Conservation (phyloP, 1,140 invertebrate genomes). For the Oncopodura yosiiana region DNA sequence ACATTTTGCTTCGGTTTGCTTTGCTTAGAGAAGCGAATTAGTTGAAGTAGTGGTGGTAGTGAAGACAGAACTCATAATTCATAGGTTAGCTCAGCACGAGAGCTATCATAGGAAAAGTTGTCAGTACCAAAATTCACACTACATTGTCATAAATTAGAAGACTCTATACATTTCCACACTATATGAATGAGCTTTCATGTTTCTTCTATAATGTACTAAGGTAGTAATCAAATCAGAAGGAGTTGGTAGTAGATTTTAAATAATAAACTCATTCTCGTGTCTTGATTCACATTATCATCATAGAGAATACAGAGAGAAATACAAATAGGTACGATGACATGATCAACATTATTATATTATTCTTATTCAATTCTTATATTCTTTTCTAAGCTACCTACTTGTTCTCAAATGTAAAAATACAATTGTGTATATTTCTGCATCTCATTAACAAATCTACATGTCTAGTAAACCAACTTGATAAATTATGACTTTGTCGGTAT, state of each 20-base stretch:
- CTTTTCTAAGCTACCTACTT: too few species aligned
- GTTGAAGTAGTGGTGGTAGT: neutral
- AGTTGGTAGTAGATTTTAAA: neutral
- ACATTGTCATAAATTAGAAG: conserved; percentile 6
- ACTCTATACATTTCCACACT: neutral
- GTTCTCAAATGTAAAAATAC: too few species aligned
- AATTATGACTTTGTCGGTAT: too few species aligned
- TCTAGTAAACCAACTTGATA: too few species aligned
- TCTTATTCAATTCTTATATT: too few species aligned
- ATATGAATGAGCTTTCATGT: neutral
- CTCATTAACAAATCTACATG: too few species aligned
- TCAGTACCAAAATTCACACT: conserved; percentile 27
- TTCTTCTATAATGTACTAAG: neutral
- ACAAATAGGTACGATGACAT: too few species aligned
- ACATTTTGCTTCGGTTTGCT: neutral
- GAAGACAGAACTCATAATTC: neutral
- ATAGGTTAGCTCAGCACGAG: conserved; percentile 15
- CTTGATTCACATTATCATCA: neutral
- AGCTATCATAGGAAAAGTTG: conserved; percentile 12
- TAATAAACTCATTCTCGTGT: neutral
- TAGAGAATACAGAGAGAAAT: too few species aligned
- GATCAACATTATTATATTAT: too few species aligned
- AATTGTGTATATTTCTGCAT: too few species aligned
- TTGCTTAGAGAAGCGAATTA: too few species aligned
- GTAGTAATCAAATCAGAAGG: neutral